Percentiles rank a stretch among this genome's conserved stretches.
phyloP scores from a whole-genome alignment of 2,888 invertebrate genomes.

The Leptinotarsa tumamoca region DNA sequence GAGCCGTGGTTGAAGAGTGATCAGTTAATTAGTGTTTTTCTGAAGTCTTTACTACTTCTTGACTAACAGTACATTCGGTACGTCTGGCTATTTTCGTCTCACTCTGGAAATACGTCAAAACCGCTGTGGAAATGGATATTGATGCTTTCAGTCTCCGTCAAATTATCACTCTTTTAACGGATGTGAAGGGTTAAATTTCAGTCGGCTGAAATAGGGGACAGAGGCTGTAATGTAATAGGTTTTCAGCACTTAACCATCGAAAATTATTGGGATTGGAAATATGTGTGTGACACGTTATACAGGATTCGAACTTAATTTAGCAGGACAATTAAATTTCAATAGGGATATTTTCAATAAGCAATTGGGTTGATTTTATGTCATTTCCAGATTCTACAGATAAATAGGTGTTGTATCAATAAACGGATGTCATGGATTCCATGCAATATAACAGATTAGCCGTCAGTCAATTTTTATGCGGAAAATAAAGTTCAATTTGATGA shows the following conservation, averaged over 20 bases:
- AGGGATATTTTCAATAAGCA: slow-evolving; percentile 45
- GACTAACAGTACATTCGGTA: neutral
- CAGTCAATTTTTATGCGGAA: neutral
- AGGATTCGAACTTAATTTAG: slow-evolving; percentile 39
- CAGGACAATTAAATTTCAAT: slow-evolving; percentile 45
- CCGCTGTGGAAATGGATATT: neutral
- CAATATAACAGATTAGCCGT: neutral
- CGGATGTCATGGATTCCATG: slow-evolving; percentile 1
- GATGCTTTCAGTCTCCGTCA: neutral
- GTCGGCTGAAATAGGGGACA: slow-evolving; percentile 22
- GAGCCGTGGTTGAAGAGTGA: too few species aligned
- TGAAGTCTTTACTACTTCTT: too few species aligned
- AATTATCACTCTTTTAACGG: slow-evolving; percentile 20
- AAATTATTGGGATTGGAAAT: slow-evolving; percentile 33
- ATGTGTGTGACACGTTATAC: slow-evolving; percentile 40
- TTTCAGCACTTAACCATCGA: slow-evolving; percentile 26
- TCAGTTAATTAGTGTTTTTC: too few species aligned
- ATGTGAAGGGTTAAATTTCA: slow-evolving; percentile 22
- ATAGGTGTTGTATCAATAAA: slow-evolving; percentile 21
- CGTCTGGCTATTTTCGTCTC: neutral
- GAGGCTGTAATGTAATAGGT: slow-evolving; percentile 31
- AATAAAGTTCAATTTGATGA: too few species aligned
- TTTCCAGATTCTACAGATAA: slow-evolving; percentile 34
- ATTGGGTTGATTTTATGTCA: slow-evolving; percentile 42
- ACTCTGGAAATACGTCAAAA: neutral